Evolutionary conservation across 2,888 invertebrate species (phyloP), one percentile per base, ranked within the genome.

Genomic region (Lithosia quadra): DNA sequence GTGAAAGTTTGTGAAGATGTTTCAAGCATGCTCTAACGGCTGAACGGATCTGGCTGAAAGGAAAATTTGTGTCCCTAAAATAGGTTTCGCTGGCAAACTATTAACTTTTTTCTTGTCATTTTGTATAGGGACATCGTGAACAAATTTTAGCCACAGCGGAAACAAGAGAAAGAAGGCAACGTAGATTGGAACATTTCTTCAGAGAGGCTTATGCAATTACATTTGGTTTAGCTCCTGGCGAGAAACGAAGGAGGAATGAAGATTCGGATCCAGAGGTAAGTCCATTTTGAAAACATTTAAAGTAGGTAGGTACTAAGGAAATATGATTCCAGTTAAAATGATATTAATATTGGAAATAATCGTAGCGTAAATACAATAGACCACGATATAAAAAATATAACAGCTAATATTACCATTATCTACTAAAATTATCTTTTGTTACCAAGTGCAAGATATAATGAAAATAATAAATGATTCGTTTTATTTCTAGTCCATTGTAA

Each of bases 161-260:
- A 91, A 99, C 99, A 0, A 97, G 98, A 79, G 99, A 99, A 86
- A 95, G 99, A 10, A 92, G 99, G n/a, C 99, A 99, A 88, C 97
- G 98, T 83, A 97, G 98, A 78, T 90, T 99, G 66, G 99, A 99
- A 88, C 97, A 99, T 94, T 99, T 99, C 95, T 99, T 99, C 93
- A 96, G 99, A 72, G 99, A 99, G 93, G 99, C 99, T 0, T 99
- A 99, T 85, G 98, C 99, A 0, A 95, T 99, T 71, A 99, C 99
- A 0, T 99, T 99, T 87, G 99, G 99, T 0, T 91, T 99, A 8
- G 94, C 97, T 62, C 98, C 98, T 0, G 98, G 98, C 0, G 98
- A 99, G 87, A 96, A 97, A 73, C 92, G 97, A 62, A 95, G 97
- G 72, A 95, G 97, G 70, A 97, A 97, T 1, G 97, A 97, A 85